A percentile compares a stretch with the other conserved stretches of the same genome.
Conservation (phyloP, 2,797 vertebrate genomes). For the Catamblyrhynchus diadema region DNA sequence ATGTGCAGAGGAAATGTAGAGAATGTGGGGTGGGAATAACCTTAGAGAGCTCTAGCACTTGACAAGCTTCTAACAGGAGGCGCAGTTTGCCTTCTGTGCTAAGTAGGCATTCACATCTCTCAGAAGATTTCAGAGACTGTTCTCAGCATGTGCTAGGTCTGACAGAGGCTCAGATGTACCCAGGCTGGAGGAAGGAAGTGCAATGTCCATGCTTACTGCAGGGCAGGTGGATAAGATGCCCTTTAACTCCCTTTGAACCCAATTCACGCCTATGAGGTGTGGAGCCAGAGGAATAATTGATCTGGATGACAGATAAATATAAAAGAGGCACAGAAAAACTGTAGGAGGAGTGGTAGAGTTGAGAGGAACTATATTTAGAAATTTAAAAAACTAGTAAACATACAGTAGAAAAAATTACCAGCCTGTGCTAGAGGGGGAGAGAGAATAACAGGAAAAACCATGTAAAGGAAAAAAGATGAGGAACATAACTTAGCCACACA, state of each 20-base stretch:
- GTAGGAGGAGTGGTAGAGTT: neutral
- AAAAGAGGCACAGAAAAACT: neutral
- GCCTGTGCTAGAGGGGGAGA: neutral
- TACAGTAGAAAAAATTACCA: neutral
- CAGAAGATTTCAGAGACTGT: neutral
- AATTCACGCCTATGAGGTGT: neutral
- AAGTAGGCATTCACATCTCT: neutral
- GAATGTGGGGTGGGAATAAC: neutral
- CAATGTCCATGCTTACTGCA: neutral
- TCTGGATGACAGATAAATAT: neutral
- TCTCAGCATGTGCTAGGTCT: neutral
- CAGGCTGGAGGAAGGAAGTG: neutral
- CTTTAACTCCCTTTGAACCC: neutral
- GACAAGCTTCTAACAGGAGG: neutral
- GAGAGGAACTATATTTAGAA: neutral
- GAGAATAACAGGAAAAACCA: neutral
- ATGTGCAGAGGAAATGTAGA: neutral
- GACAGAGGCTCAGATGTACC: neutral
- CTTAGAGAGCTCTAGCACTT: neutral
- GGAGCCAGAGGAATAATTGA: neutral
- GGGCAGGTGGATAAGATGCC: neutral
- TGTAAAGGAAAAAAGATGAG: neutral
- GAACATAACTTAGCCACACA: neutral
- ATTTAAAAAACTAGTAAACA: constrained; percentile 23
- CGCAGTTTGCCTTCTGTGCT: neutral